phyloP scores from a whole-genome alignment of 2,888 invertebrate genomes.

The Odontocerum albicorne region DNA sequence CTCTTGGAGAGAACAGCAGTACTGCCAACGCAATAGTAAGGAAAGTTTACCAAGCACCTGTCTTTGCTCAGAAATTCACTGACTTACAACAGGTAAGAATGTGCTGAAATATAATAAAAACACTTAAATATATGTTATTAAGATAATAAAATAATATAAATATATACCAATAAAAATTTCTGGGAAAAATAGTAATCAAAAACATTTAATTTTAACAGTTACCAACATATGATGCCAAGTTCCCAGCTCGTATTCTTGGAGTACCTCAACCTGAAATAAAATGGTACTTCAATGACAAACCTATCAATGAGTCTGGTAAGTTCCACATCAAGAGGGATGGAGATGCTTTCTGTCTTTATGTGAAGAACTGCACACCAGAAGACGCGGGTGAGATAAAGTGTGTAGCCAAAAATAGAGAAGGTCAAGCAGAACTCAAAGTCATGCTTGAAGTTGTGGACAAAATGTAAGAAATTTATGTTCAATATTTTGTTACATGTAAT shows the following conservation, averaged over 20 bases:
- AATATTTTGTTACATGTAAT: no score
- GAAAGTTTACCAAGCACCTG: slow-evolving; percentile 79
- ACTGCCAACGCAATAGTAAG: slow-evolving; percentile 72
- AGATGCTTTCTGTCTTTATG: slow-evolving; percentile 74
- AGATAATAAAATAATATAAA: not conserved
- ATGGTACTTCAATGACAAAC: slow-evolving; percentile 85
- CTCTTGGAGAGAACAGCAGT: slow-evolving; percentile 72
- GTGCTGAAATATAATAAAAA: not conserved
- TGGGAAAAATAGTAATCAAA: not conserved
- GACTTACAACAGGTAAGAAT: slow-evolving; percentile 65
- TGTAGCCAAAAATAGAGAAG: slow-evolving; percentile 77
- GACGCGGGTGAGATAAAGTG: slow-evolving; percentile 80
- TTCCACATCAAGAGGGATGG: slow-evolving; percentile 76
- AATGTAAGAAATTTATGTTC: slow-evolving; percentile 66
- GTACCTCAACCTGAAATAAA: slow-evolving; percentile 81
- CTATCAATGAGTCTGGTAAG: slow-evolving; percentile 69
- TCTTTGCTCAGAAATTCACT: slow-evolving; percentile 73
- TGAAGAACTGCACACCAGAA: slow-evolving; percentile 64
- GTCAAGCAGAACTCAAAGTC: slow-evolving; percentile 75
- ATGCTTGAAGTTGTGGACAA: slow-evolving; percentile 77
- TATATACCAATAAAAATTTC: not conserved
- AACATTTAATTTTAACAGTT: slow-evolving; percentile 48
- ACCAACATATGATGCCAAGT: slow-evolving; percentile 78
- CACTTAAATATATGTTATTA: slow-evolving; percentile 6
- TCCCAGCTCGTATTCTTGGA: slow-evolving; percentile 78